Evolutionary conservation across 2,797 vertebrate species (phyloP), one percentile per base, ranked within the genome.

Genomic region (Salarias fasciatus): DNA sequence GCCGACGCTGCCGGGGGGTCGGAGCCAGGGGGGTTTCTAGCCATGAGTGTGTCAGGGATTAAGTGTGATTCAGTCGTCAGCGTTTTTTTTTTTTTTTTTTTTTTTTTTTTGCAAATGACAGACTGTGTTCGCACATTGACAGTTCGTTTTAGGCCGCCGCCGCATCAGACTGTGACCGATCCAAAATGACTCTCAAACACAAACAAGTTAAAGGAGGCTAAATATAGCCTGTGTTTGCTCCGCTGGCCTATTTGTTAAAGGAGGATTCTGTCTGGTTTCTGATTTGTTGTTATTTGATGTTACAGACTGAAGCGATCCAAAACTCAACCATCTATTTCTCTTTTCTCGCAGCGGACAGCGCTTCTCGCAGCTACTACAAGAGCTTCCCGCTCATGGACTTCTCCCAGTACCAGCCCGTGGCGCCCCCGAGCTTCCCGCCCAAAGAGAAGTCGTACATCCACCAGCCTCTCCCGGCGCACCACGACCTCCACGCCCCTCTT

Each of bases 341-440:
- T 14, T 30, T 43, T 31, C 15, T 81, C 71, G 24, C 62, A 94
- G 92, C 94, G 61, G 95, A 96, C 72, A 93, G 85, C 0, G 70
- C 89, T 0, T 76, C 91, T 0, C 88, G 90, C 35, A 92, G 95
- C 72, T 95, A 95, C 91, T 97, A 94, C 86, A 94, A 94, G 86
- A 94, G 90, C 15, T 95, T 94, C 10, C 92, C 94, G 0, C 83
- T 91, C 11, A 82, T 92, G 46, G 95, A 97, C 52, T 88, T 92
- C 31, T 58, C 91, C 1, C 92, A 91, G 0, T 89, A 91, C 79
- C 89, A 92, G 55, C 84, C 92, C 5, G 75, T 82, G 37, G 68
- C 85, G 0, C 28, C 91, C 5, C 86, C 90, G 45, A 63, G 88
- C 57, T 95, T 95, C 75, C 93, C 88, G 5, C 86, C 83, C 1